phyloP scores from a whole-genome alignment of 35 echinoderm and acorn worm genomes.

The Holothuria glaberrima region DNA sequence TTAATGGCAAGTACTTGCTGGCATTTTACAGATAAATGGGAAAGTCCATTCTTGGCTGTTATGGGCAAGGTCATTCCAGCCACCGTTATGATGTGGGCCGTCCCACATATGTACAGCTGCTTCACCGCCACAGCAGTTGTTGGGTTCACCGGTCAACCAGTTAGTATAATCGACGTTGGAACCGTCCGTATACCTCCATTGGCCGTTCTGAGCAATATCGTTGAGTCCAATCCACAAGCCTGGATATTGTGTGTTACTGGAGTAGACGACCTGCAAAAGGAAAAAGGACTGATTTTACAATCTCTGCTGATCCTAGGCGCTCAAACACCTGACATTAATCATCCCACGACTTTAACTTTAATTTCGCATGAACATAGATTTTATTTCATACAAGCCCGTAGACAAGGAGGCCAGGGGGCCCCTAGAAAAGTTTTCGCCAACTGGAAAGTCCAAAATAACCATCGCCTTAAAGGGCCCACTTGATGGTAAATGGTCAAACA shows the following conservation, averaged over 20 bases:
- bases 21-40: conserved; percentile 11
- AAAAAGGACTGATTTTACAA: background rate
- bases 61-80: conserved; percentile 16
- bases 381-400: too few species aligned
- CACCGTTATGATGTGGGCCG: background rate
- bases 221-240: conserved; percentile 7
- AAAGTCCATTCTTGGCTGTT: conserved; percentile 21
- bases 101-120: background rate
- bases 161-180: background rate
- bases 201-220: background rate
- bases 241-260: conserved; percentile 1
- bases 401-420: too few species aligned
- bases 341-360: too few species aligned
- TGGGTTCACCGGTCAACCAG: too few species aligned
- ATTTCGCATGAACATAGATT: too few species aligned
- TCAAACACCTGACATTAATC: too few species aligned
- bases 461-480: too few species aligned
- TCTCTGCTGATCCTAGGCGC: too few species aligned
- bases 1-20: background rate
- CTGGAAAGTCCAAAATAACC: too few species aligned
- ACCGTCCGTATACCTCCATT: background rate
- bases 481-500: too few species aligned
- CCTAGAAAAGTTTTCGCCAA: too few species aligned
- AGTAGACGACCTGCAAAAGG: background rate
- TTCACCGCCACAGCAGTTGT: conserved; percentile 20